Conservation (phyloP, 2,888 invertebrate species). For the Crioceris asparagi region DNA sequence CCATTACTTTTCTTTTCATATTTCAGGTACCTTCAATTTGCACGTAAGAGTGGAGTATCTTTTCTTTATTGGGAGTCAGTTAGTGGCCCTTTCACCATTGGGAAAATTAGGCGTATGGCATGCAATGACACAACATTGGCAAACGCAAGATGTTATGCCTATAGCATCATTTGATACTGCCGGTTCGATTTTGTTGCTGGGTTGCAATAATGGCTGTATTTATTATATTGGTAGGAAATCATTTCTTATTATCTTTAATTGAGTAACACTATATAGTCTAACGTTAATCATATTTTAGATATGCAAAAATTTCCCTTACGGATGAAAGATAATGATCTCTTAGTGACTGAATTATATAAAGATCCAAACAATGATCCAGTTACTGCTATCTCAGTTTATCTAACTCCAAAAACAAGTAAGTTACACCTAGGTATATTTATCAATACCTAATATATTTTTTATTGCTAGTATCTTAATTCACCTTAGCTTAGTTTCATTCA, state of each 20-base stretch:
- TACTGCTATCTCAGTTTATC: slow-evolving; percentile 94
- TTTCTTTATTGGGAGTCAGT: slow-evolving; percentile 94
- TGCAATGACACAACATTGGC: slow-evolving; percentile 98
- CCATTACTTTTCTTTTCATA: slow-evolving; percentile 7
- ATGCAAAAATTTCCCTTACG: slow-evolving; percentile 99
- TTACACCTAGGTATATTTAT: no score
- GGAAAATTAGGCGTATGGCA: slow-evolving; percentile 99
- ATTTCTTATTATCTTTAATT: background rate
- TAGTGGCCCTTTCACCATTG: slow-evolving; percentile 87
- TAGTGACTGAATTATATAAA: slow-evolving; percentile 91
- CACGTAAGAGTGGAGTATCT: slow-evolving; percentile 89
- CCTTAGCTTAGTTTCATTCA: no score
- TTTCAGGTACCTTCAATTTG: slow-evolving; percentile 76
- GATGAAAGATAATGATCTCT: slow-evolving; percentile 97
- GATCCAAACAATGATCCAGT: slow-evolving; percentile 94
- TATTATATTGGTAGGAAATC: slow-evolving; percentile 97
- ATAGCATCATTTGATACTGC: slow-evolving; percentile 95
- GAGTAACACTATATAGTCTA: no score
- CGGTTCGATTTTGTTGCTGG: slow-evolving; percentile 87
- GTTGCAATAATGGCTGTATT: slow-evolving; percentile 93
- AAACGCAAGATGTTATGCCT: slow-evolving; percentile 91
- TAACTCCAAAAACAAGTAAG: slow-evolving; percentile 98
- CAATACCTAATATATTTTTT: no score
- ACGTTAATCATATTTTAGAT: no score
- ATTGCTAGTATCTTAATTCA: no score